phyloP scores from a whole-genome alignment of 1,140 invertebrate genomes.

The Latrodectus geometricus region DNA sequence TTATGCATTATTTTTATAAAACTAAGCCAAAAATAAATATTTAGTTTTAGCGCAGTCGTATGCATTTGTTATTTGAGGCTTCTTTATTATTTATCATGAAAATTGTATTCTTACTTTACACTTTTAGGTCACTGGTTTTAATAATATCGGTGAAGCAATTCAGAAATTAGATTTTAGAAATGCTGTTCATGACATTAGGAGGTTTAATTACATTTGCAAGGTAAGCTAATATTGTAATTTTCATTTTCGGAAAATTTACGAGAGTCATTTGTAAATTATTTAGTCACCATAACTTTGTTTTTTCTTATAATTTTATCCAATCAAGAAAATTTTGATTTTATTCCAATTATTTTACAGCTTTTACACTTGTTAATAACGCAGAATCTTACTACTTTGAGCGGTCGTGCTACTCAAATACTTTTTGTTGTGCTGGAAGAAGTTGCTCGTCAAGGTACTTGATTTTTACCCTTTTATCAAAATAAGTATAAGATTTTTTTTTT shows the following conservation, averaged over 20 bases:
- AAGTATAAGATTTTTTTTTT: too few species aligned
- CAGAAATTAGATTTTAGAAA: conserved; percentile 93
- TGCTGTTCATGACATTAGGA: conserved; percentile 90
- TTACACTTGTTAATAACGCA: conserved; percentile 88
- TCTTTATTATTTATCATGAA: too few species aligned
- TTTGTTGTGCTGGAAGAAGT: conserved; percentile 95
- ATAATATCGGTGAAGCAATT: conserved; percentile 93
- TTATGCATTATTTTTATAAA: too few species aligned
- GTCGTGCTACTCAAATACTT: conserved; percentile 91
- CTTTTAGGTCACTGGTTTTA: conserved; percentile 89
- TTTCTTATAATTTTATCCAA: too few species aligned
- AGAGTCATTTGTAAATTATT: too few species aligned
- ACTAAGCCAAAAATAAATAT: too few species aligned
- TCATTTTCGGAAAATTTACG: too few species aligned
- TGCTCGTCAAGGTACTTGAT: conserved; percentile 83
- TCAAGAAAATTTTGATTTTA: too few species aligned
- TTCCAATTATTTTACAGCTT: conserved; percentile 70
- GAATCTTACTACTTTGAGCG: conserved; percentile 85
- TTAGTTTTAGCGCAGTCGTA: too few species aligned
- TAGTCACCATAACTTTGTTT: too few species aligned
- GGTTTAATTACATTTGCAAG: conserved; percentile 97
- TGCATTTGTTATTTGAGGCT: too few species aligned
- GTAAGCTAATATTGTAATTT: conserved; percentile 64
- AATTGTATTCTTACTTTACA: background rate
- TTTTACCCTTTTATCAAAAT: background rate